Percentiles rank a stretch among this genome's conserved stretches.
Conservation (phyloP, 2,888 invertebrate genomes). For the Pharmacophagus antenor region DNA sequence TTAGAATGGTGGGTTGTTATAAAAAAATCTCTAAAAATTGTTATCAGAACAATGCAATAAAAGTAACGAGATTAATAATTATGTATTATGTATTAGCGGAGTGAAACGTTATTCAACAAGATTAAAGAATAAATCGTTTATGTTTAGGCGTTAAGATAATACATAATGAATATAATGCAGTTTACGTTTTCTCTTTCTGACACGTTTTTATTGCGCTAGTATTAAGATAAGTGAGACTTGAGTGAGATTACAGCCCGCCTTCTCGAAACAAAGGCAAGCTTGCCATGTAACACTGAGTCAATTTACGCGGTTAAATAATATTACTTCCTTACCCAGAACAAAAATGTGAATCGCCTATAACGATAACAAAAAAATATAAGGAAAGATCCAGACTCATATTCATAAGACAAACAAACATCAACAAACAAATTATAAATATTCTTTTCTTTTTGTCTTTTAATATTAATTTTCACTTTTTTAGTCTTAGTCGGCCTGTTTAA, state of each 20-base stretch:
- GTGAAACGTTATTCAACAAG: background rate
- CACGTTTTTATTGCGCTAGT: constrained; percentile 25
- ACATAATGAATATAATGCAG: constrained; percentile 25
- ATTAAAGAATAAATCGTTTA: background rate
- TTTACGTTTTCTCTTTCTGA: constrained; percentile 8
- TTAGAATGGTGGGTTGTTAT: too few species aligned
- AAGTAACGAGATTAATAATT: too few species aligned
- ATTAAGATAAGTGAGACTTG: constrained; percentile 30
- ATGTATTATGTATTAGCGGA: too few species aligned
- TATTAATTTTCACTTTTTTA: too few species aligned
- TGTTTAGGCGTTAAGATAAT: constrained; percentile 11
- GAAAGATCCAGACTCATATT: background rate
- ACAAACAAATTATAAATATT: too few species aligned
- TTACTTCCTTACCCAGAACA: constrained; percentile 15
- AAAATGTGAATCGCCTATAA: constrained; percentile 11
- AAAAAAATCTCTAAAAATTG: too few species aligned
- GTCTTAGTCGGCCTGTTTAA: too few species aligned
- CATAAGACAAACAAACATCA: background rate
- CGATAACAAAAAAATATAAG: constrained; percentile 5
- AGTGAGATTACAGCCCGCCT: constrained; percentile 29
- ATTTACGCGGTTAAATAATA: constrained; percentile 26
- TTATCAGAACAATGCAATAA: too few species aligned
- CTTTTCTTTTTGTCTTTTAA: too few species aligned
- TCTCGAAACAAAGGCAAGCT: constrained; percentile 25
- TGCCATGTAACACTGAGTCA: constrained; percentile 14